A percentile compares a stretch with the other conserved stretches of the same genome.
phyloP scores from a whole-genome alignment of 2,888 invertebrate species.

The Dastarcus helophoroides region DNA sequence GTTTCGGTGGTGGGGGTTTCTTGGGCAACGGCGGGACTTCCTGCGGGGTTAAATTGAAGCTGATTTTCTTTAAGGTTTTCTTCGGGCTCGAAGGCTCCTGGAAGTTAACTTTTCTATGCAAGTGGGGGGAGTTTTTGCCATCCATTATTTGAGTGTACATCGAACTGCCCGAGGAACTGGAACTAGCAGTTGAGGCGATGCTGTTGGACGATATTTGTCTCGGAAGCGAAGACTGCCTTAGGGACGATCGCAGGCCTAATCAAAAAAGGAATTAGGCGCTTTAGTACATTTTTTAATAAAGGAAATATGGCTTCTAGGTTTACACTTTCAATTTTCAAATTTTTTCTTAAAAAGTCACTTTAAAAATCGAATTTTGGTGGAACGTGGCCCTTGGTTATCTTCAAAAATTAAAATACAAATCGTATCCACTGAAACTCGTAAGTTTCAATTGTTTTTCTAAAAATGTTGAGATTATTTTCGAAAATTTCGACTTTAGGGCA shows the following conservation, averaged over 20 bases:
- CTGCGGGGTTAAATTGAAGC: conserved; percentile 47
- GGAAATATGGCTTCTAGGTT: too few relatives aligned
- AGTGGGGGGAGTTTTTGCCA: conserved; percentile 41
- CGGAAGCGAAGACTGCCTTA: conserved; percentile 37
- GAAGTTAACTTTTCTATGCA: conserved; percentile 50
- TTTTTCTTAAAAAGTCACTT: too few relatives aligned
- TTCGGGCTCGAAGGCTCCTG: conserved; percentile 47
- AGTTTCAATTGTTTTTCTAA: too few relatives aligned
- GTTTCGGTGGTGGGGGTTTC: conserved; percentile 63
- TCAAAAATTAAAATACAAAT: too few relatives aligned
- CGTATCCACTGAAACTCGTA: too few relatives aligned
- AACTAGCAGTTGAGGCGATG: conserved; percentile 40
- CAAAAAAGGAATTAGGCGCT: too few relatives aligned
- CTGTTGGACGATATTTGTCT: conserved; percentile 47
- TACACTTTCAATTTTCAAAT: too few relatives aligned
- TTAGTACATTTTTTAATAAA: too few relatives aligned
- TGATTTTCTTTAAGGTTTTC: conserved; percentile 50
- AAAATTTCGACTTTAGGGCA: too few relatives aligned
- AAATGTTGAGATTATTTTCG: too few relatives aligned
- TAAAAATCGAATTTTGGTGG: too few relatives aligned
- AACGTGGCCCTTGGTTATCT: too few relatives aligned
- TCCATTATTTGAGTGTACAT: conserved; percentile 32
- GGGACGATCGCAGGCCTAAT: conserved; percentile 27
- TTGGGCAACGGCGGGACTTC: conserved; percentile 50
- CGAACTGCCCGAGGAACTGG: conserved; percentile 32